Evolutionary conservation across 2,113 vertebrate species (phyloP), one percentile per base, ranked within the genome.

Genomic region (Semicossyphus pulcher): DNA sequence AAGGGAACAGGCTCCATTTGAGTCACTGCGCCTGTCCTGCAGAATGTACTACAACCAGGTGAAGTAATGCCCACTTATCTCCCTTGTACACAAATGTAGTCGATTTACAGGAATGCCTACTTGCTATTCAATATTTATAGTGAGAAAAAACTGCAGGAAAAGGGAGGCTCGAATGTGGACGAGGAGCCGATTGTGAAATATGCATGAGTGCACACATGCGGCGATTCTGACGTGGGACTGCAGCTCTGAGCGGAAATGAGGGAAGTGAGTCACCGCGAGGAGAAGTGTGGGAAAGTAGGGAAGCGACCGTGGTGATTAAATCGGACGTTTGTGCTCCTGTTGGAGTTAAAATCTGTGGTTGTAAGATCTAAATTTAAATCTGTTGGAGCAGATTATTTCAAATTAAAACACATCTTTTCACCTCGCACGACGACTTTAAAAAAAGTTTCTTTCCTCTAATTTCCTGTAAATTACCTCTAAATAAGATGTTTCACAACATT

Each of bases 81-180:
- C 44, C 47, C 79, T 64, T 68, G 66, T 87, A 87, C 86, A 86
- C 82, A 83, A 86, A 81, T 79, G 78, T 80, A 81, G 83, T 77
- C 71, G 44, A 80, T 83, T 85, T 87, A 82, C 81, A 61, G 85
- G 56, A 84, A 79, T 64, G 47, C 67, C 78, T 77, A 45, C 79
- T 80, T 71, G 37, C 64, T 75, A 70, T 90, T 85, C 71, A 89
- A 84, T 92, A 90, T 91, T 89, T 86, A 90, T 88, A 59, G 58
- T 57, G 28, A 28, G 85, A 64, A 78, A 78, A 89, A 87, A 86
- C 76, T 62, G 66, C 42, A 73, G 83, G 64, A 71, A 44, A 80
- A 54, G 42, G 56, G 71, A 23, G 75, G 63, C 61, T 78, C n/a
- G 71, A 66, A 75, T 57, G 69, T 64, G 57, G 21, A 20, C 51